A percentile compares a stretch with the other conserved stretches of the same genome.
Conservation (phyloP, 2,113 vertebrate genomes). For the Ivindomyrus marchei region DNA sequence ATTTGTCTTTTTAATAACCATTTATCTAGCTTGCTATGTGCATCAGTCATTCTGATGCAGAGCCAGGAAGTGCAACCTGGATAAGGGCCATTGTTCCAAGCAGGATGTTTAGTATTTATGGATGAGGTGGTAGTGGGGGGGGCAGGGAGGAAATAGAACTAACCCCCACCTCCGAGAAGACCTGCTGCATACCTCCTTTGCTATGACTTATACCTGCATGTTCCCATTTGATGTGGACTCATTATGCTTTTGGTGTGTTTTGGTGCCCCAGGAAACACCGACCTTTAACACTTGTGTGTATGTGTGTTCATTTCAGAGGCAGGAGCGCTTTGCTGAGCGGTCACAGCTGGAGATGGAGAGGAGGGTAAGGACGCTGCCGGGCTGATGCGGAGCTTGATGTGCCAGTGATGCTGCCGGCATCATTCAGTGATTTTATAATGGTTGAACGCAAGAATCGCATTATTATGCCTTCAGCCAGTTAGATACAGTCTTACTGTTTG, state of each 20-base stretch:
- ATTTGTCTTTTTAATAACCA: background rate
- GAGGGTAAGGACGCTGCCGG: constrained; percentile 74
- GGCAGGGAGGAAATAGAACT: background rate
- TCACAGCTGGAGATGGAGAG: constrained; percentile 98
- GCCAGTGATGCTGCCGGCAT: background rate
- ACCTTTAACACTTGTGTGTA: background rate
- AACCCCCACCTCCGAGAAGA: background rate
- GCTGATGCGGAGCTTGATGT: background rate
- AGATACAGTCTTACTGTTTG: background rate
- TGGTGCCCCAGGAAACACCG: background rate
- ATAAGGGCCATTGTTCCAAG: background rate
- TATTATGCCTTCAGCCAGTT: background rate
- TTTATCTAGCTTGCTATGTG: background rate
- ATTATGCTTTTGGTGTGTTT: background rate
- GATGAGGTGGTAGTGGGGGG: background rate
- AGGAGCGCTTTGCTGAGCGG: constrained; percentile 94
- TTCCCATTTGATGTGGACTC: background rate
- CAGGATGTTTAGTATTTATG: background rate
- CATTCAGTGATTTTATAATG: background rate
- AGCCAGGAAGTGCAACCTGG: background rate
- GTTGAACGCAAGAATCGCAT: background rate
- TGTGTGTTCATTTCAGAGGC: constrained; percentile 66
- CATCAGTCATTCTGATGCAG: background rate
- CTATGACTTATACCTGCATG: background rate
- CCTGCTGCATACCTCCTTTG: background rate